Evolutionary conservation across 2,797 vertebrate species (phyloP).

Genomic region (Hipposideros larvatus): DNA sequence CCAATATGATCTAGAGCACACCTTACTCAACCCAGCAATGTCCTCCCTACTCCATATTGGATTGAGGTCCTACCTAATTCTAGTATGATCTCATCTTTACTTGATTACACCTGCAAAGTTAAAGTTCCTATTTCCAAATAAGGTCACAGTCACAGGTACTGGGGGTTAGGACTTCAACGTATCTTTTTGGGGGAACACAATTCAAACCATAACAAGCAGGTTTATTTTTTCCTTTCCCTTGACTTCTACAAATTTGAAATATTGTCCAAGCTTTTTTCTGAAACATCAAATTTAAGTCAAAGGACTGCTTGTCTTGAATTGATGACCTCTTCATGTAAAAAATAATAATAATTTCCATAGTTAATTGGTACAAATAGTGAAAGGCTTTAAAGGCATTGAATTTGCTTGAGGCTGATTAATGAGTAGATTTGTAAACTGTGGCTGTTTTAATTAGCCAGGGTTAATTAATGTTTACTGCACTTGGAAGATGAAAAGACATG

Average conservation of each 20-base stretch:
- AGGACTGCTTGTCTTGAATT: slow-evolving; percentile 16
- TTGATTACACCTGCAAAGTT: background rate
- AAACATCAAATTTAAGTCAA: slow-evolving; percentile 41
- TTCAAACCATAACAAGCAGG: background rate
- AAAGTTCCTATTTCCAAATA: background rate
- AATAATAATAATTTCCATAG: slow-evolving; percentile 51
- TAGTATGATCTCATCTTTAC: background rate
- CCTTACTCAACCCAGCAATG: background rate
- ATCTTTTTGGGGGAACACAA: background rate
- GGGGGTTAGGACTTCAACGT: background rate
- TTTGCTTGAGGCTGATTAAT: slow-evolving; percentile 72
- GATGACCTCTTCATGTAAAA: slow-evolving; percentile 40
- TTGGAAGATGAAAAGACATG: slow-evolving; percentile 72
- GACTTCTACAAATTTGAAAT: background rate
- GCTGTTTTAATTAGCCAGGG: slow-evolving; percentile 75
- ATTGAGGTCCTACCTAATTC: background rate
- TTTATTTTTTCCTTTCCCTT: background rate
- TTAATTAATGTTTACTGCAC: slow-evolving; percentile 82
- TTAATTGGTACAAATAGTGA: slow-evolving; percentile 68
- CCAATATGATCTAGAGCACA: background rate
- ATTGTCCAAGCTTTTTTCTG: background rate
- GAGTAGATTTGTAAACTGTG: slow-evolving; percentile 74
- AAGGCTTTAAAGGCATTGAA: slow-evolving; percentile 54
- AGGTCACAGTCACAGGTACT: background rate
- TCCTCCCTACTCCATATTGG: background rate